Conservation (phyloP, 2,888 invertebrate genomes). For the Chalcis sispes region DNA sequence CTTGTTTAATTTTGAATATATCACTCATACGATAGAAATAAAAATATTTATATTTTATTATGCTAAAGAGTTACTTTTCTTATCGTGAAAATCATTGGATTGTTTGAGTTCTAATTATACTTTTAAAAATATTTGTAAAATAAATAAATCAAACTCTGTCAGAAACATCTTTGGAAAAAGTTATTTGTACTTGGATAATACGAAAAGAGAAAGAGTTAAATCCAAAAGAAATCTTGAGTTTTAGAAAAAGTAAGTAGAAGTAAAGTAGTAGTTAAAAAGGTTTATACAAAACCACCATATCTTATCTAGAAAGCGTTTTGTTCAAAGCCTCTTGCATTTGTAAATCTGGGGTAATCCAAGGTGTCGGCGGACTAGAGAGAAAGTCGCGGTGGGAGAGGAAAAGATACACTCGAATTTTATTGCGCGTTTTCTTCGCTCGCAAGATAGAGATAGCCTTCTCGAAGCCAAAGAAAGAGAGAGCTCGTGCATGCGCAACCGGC, state of each 20-base stretch:
- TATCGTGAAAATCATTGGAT: too few relatives aligned
- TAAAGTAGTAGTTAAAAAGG: constrained; percentile 20
- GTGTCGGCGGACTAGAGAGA: constrained; percentile 58
- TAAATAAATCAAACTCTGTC: too few relatives aligned
- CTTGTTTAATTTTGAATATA: too few relatives aligned
- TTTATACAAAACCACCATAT: constrained; percentile 9
- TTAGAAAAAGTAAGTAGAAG: background rate
- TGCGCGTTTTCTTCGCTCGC: constrained; percentile 49
- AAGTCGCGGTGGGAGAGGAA: constrained; percentile 52
- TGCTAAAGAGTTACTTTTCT: too few relatives aligned
- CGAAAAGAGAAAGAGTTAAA: background rate
- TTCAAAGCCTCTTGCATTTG: constrained; percentile 57
- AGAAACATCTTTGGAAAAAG: background rate
- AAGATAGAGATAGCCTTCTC: constrained; percentile 25
- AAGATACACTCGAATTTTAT: constrained; percentile 61
- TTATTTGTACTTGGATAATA: too few relatives aligned
- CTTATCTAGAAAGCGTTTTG: constrained; percentile 29
- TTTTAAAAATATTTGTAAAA: too few relatives aligned
- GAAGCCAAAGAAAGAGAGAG: too few relatives aligned
- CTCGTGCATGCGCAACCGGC: constrained; percentile 17
- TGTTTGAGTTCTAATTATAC: too few relatives aligned
- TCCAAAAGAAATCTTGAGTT: background rate
- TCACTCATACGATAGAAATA: too few relatives aligned
- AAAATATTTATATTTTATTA: too few relatives aligned
- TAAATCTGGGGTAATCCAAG: constrained; percentile 64